phyloP scores from a whole-genome alignment of 1,140 invertebrate species.

The Micrasema minimum region DNA sequence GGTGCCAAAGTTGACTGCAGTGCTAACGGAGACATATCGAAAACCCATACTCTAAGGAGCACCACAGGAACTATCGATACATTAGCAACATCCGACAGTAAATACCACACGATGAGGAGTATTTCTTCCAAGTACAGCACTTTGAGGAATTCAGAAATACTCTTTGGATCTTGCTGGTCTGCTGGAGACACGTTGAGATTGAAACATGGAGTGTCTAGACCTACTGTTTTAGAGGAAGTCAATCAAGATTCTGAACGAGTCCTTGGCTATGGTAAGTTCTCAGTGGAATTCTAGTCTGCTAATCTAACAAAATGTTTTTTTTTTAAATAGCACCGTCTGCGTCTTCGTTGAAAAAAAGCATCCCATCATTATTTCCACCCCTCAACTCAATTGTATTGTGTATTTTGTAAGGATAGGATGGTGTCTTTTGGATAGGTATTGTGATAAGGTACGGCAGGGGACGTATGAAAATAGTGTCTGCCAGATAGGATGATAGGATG shows the following conservation, averaged over 20 bases:
- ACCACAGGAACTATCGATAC: conserved; percentile 37
- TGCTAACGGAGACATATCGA: conserved; percentile 37
- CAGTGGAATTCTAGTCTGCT: too few relatives aligned
- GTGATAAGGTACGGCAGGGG: too few relatives aligned
- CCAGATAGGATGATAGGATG: too few relatives aligned
- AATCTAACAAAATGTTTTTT: too few relatives aligned
- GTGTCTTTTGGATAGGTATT: too few relatives aligned
- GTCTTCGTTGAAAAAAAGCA: too few relatives aligned
- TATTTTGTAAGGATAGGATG: too few relatives aligned
- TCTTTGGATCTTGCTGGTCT: conserved; percentile 48
- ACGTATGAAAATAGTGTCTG: too few relatives aligned
- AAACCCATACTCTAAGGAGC: conserved; percentile 47
- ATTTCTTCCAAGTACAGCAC: conserved; percentile 48
- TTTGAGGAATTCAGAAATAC: conserved; percentile 47
- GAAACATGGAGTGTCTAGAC: conserved; percentile 28
- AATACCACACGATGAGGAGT: conserved; percentile 47
- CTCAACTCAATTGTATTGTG: too few relatives aligned
- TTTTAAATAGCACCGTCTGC: too few relatives aligned
- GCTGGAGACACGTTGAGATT: conserved; percentile 44
- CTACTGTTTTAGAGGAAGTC: conserved; percentile 41
- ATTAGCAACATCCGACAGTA: conserved; percentile 2
- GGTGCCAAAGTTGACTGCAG: conserved; percentile 20
- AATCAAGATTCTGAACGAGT: background rate
- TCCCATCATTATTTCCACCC: too few relatives aligned
- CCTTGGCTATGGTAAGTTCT: conserved; percentile 10